phyloP scores from a whole-genome alignment of 2,113 vertebrate species.

The Mustela lutreola region DNA sequence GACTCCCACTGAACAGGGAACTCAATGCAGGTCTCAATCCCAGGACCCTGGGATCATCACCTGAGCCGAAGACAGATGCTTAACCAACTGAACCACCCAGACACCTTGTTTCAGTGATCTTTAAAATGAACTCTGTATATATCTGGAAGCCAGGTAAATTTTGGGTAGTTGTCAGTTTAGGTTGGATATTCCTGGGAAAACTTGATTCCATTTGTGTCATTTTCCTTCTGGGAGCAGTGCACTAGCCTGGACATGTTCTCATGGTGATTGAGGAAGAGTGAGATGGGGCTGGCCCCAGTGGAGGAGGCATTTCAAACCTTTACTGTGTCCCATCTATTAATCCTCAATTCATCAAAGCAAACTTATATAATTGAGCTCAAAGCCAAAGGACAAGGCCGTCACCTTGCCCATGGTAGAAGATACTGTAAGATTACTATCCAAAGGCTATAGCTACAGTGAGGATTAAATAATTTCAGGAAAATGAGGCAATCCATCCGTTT shows the following conservation, averaged over 20 bases:
- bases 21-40: too few species aligned
- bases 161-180: neutral
- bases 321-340: neutral
- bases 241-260: neutral
- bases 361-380: neutral
- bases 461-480: neutral
- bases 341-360: neutral
- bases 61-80: too few species aligned
- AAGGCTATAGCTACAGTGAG: neutral
- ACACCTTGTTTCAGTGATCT: neutral
- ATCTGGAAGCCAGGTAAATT: neutral
- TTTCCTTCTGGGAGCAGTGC: neutral
- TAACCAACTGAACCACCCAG: too few species aligned
- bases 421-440: neutral
- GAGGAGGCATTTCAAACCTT: neutral
- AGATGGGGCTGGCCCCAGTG: too few species aligned
- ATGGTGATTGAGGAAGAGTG: too few species aligned
- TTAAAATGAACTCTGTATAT: neutral
- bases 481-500: neutral
- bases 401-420: neutral
- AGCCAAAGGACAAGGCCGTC: neutral
- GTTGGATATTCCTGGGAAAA: neutral
- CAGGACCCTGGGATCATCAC: too few species aligned
- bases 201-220: neutral
- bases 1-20: too few species aligned